Evolutionary conservation across 37 sponge, comb jelly and placozoan species (phyloP), one percentile per base, ranked within the genome.

Genomic region (Corticium candelabrum): DNA sequence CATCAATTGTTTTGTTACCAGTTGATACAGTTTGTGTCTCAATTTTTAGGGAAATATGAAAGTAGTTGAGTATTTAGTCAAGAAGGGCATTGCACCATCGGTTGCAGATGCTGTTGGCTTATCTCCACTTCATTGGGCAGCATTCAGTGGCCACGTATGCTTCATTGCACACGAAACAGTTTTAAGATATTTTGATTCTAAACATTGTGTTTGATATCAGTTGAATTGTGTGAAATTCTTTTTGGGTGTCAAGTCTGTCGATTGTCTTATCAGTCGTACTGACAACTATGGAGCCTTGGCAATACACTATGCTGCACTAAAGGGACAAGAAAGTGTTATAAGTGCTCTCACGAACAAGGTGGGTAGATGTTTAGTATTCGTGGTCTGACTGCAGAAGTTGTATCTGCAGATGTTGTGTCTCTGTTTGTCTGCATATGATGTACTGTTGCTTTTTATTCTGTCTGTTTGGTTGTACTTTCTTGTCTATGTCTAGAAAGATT

Each of bases 91-190:
- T 3, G 11, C 21, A 30, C 67, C 74, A 38, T 40, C 38, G 37
- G 81, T 69, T 7, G 57, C 40, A 34, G 89, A 92, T 56, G 35
- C 37, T 11, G 68, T 36, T 7, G 84, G 85, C 2, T 83, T 81
- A 37, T 85, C 67, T 37, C 77, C 78, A 0, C 76, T 92, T 1
- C 93, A 92, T 70, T 92, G 93, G 89, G 89, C 87, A 35, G 69
- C 83, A 0, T 72, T 88, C 40, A 85, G 85, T n/a, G 27, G 41
- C 29, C 78, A 84, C 85, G 88, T 84, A 75, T 3, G n/a, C 33
- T 0, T 1, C 40, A 0, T 1, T 40, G 4, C 1, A 2, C n/a
- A n/a, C n/a, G n/a, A n/a, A n/a, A n/a, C n/a, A n/a, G n/a, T n/a
- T n/a, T 1, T 1, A 2, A 75, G 15, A 2, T 34, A 34, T 3